phyloP scores from a whole-genome alignment of 64 coral and sea anemone species.

The Pocillopora verrucosa region DNA sequence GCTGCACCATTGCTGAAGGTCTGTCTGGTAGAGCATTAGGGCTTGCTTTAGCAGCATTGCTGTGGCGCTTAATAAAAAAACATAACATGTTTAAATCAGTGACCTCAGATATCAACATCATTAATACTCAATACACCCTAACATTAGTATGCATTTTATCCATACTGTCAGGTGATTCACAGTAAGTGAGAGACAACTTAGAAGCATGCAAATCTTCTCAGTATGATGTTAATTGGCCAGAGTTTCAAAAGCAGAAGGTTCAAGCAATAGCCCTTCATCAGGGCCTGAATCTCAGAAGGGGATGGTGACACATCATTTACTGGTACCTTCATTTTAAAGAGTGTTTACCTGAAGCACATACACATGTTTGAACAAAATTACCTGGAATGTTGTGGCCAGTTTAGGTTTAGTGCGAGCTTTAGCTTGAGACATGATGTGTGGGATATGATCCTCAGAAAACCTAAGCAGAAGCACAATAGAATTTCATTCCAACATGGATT shows the following conservation, averaged over 20 bases:
- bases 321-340: too few relatives aligned
- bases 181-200: too few relatives aligned
- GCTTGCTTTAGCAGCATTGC: constrained; percentile 10
- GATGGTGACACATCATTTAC: too few relatives aligned
- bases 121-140: background rate
- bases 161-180: too few relatives aligned
- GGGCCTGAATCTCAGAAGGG: too few relatives aligned
- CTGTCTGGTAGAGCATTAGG: constrained; percentile 36
- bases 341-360: background rate
- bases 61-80: constrained; percentile 39
- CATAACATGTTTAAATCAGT: constrained; percentile 1
- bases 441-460: constrained; percentile 52
- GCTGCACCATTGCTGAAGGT: constrained; percentile 22
- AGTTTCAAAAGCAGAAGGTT: too few relatives aligned
- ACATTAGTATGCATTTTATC: background rate
- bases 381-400: constrained; percentile 73
- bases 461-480: constrained; percentile 4
- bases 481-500: background rate
- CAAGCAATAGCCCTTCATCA: too few relatives aligned
- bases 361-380: background rate
- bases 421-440: constrained; percentile 48
- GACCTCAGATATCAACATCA: background rate
- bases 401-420: constrained; percentile 38
- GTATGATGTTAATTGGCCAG: too few relatives aligned
- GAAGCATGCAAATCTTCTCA: too few relatives aligned